phyloP scores from a whole-genome alignment of 1,140 invertebrate genomes.

The Drosophila kurseongensis region DNA sequence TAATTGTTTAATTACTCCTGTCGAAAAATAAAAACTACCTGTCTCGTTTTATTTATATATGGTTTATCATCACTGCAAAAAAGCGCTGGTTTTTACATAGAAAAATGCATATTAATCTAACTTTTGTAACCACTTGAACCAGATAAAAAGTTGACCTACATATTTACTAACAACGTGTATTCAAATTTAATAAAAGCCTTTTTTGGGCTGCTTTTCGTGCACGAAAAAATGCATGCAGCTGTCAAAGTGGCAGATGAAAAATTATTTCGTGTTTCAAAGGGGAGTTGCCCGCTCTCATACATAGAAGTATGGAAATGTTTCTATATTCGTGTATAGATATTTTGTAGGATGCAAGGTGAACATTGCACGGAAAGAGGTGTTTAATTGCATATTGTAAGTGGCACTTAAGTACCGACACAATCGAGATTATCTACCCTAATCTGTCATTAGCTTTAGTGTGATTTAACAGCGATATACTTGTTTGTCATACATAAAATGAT shows the following conservation, averaged over 20 bases:
- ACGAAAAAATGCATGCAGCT: constrained; percentile 17
- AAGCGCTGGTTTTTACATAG: background rate
- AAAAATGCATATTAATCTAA: constrained; percentile 11
- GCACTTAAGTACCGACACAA: constrained; percentile 1
- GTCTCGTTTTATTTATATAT: background rate
- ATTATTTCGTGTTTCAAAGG: constrained; percentile 16
- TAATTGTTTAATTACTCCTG: background rate
- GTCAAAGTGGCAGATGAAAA: constrained; percentile 24
- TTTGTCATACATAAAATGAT: no score
- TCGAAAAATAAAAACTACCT: background rate
- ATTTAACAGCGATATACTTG: no score
- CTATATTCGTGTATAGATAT: constrained; percentile 8
- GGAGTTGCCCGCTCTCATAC: background rate
- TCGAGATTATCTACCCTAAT: background rate
- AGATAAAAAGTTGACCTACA: constrained; percentile 18
- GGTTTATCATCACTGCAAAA: background rate
- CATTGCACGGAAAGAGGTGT: background rate
- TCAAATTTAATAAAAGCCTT: constrained; percentile 22
- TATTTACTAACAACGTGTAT: constrained; percentile 1
- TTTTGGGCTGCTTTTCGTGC: constrained; percentile 5
- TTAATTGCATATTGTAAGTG: constrained; percentile 9
- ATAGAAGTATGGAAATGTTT: constrained; percentile 4
- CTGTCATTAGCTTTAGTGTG: background rate
- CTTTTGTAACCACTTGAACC: background rate
- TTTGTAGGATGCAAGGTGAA: background rate